Percentiles rank a stretch among this genome's conserved stretches.
phyloP scores from a whole-genome alignment of 2,113 vertebrate species.

The Malurus cyaneus region DNA sequence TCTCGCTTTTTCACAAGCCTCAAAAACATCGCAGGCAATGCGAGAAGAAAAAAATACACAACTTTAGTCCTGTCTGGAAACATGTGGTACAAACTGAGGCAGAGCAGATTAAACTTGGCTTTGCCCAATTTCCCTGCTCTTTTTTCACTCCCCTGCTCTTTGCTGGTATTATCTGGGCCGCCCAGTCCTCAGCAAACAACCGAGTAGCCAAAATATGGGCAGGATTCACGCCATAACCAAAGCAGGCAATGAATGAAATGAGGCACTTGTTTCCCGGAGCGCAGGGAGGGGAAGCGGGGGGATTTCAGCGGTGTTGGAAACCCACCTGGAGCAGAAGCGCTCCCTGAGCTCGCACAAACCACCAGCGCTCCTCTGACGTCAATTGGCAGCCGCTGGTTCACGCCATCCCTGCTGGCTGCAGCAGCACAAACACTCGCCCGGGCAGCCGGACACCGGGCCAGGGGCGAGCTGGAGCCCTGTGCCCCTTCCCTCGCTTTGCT shows the following conservation, averaged over 20 bases:
- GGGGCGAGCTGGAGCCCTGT: not conserved
- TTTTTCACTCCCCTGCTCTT: not conserved
- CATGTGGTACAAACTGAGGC: not conserved
- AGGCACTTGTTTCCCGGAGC: constrained; percentile 38
- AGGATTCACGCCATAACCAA: constrained; percentile 45
- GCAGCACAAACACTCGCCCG: not conserved
- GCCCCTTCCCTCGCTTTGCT: not conserved
- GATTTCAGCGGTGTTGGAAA: constrained; percentile 28
- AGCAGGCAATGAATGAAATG: constrained; percentile 4
- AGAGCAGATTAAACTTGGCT: not conserved
- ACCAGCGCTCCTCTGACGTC: constrained; percentile 16
- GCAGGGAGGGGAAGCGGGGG: not conserved
- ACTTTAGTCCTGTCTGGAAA: not conserved
- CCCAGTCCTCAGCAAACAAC: constrained; percentile 9
- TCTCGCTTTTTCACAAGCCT: not conserved
- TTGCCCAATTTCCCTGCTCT: not conserved
- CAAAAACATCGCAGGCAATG: not conserved
- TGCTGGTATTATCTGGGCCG: not conserved
- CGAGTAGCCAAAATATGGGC: constrained; percentile 28
- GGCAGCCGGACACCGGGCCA: not conserved
- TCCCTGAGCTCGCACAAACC: constrained; percentile 11
- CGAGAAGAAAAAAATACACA: not conserved
- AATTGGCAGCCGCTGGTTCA: not conserved
- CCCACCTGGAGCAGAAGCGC: constrained; percentile 23
- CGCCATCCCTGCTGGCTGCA: not conserved